A percentile compares a stretch with the other conserved stretches of the same genome.
phyloP scores from a whole-genome alignment of 2,888 invertebrate species.

The Teleogryllus oceanicus region DNA sequence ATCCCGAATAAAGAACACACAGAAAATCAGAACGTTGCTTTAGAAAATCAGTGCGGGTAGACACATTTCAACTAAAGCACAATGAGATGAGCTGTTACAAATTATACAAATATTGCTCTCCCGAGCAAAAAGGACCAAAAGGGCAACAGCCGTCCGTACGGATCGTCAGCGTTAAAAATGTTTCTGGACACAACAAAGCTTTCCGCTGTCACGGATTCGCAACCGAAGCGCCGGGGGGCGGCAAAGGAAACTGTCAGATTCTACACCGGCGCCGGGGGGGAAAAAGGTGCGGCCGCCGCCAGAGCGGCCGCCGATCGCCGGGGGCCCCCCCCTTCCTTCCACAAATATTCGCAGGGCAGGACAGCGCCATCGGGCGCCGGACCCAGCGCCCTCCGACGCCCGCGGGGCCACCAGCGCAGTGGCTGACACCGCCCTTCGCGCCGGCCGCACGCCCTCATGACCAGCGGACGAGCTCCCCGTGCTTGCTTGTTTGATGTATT shows the following conservation, averaged over 20 bases:
- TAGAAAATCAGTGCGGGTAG: background rate
- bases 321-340: background rate
- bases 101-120: conserved; percentile 1
- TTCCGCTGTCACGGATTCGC: background rate
- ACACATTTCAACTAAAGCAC: background rate
- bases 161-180: background rate
- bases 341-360: conserved; percentile 2
- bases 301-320: background rate
- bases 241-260: background rate
- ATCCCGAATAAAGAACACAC: background rate
- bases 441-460: too few species aligned
- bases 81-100: conserved; percentile 18
- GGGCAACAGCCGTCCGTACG: background rate
- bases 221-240: background rate
- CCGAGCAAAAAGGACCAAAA: background rate
- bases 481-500: too few species aligned
- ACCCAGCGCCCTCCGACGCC: background rate
- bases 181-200: background rate
- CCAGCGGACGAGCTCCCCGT: too few species aligned
- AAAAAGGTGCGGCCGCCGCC: background rate
- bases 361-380: background rate
- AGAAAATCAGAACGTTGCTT: background rate
- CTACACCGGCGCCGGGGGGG: too few species aligned
- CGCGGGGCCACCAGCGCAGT: background rate
- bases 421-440: too few species aligned